Conservation (phyloP, 2,888 invertebrate species). For the Leptothorax acervorum region DNA sequence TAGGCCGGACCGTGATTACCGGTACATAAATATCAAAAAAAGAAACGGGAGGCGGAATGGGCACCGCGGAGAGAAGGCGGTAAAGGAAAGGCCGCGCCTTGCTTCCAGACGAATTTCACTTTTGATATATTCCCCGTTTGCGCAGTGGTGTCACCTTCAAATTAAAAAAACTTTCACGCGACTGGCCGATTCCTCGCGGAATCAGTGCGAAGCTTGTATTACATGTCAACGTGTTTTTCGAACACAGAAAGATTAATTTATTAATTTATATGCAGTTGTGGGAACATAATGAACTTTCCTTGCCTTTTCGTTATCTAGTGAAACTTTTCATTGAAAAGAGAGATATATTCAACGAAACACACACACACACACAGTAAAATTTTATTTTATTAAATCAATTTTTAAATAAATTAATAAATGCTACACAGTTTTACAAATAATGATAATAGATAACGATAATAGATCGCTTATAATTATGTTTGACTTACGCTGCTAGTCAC, state of each 20-base stretch:
- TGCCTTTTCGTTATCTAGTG: constrained; percentile 45
- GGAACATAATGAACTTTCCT: neutral
- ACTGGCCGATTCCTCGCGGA: constrained; percentile 28
- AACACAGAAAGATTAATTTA: constrained; percentile 29
- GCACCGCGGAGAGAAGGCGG: constrained; percentile 42
- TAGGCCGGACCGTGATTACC: constrained; percentile 71
- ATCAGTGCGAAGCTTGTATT: neutral
- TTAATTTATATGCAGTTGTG: neutral
- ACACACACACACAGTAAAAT: neutral
- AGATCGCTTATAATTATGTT: neutral
- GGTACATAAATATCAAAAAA: constrained; percentile 62
- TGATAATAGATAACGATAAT: neutral
- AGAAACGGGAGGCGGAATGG: constrained; percentile 41
- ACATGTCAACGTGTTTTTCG: neutral
- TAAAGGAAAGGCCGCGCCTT: constrained; percentile 49
- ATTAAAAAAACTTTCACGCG: constrained; percentile 39
- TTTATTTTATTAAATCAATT: neutral
- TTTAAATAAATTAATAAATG: neutral
- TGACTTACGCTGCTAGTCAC: neutral
- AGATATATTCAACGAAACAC: constrained; percentile 50
- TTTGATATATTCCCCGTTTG: constrained; percentile 76
- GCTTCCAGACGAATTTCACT: constrained; percentile 74
- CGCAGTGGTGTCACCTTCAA: constrained; percentile 65
- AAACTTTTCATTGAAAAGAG: constrained; percentile 63
- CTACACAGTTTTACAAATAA: neutral